Percentiles rank a stretch among this genome's conserved stretches.
These are phyloP conservation scores for Homarus americanus DNA, from an alignment of 1,140 invertebrate genomes.

Conservation along the genomic window DNA sequence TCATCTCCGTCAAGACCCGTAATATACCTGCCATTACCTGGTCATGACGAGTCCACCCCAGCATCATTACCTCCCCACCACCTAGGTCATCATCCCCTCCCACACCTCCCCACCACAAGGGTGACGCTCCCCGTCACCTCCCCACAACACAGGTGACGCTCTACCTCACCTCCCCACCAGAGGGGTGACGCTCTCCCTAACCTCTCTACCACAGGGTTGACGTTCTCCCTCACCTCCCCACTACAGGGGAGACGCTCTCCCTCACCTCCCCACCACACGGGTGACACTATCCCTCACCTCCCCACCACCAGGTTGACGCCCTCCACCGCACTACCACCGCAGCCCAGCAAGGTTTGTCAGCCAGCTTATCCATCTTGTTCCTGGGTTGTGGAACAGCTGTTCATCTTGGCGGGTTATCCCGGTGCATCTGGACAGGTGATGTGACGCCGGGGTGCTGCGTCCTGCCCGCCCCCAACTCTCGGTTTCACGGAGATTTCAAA, in stretches of 20 bases:
- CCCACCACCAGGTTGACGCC: background rate
- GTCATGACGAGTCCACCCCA: no score
- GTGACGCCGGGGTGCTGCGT: background rate
- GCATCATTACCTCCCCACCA: background rate
- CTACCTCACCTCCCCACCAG: no score
- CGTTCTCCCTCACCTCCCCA: no score
- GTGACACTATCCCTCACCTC: background rate
- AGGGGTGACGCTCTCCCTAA: no score
- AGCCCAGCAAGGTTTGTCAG: constrained; percentile 42
- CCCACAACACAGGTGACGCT: no score
- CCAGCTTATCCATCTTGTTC: constrained; percentile 60
- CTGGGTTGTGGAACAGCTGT: constrained; percentile 15
- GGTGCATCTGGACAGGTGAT: constrained; percentile 40
- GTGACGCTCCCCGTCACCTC: no score
- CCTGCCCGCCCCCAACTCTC: background rate
- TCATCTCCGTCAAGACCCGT: background rate
- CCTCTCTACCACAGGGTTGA: no score
- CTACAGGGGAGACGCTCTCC: no score
- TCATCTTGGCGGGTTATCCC: constrained; percentile 35
- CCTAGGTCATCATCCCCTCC: background rate
- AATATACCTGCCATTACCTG: background rate
- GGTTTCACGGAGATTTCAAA: constrained; percentile 5
- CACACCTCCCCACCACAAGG: no score
- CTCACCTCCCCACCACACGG: background rate
- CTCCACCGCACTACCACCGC: background rate